Evolutionary conservation across 2,113 vertebrate genomes (phyloP).

Genomic region (Dasypus novemcinctus): DNA sequence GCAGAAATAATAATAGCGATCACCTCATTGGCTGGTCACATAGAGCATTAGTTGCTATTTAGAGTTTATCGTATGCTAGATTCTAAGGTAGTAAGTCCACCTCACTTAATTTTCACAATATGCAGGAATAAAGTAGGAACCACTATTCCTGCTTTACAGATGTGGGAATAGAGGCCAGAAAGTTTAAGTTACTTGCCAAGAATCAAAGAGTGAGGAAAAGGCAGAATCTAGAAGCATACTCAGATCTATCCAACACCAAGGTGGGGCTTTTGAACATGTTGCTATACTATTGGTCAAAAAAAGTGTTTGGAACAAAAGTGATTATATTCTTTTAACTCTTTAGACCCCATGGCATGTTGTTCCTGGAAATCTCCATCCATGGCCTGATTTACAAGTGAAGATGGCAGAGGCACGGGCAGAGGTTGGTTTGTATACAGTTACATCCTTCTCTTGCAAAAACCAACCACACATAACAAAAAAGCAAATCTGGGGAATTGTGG

Average conservation of each 20-base stretch:
- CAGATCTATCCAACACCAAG: not conserved
- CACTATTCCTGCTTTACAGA: not conserved
- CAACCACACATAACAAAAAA: not conserved
- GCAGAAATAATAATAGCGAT: not conserved
- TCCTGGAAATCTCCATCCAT: not conserved
- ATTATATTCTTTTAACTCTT: not conserved
- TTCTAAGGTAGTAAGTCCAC: not conserved
- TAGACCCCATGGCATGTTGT: not conserved
- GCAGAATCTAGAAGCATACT: not conserved
- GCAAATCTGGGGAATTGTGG: not conserved
- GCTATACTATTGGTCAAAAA: not conserved
- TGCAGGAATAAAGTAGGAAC: not conserved
- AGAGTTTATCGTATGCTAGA: not conserved
- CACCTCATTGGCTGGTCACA: not conserved
- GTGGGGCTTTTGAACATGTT: not conserved
- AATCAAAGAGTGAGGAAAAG: not conserved
- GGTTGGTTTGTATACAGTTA: not conserved
- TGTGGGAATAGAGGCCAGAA: not conserved
- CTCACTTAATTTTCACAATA: not conserved
- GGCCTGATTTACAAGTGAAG: not conserved
- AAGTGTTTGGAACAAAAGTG: not conserved
- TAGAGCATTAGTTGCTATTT: not conserved
- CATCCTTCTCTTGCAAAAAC: not conserved
- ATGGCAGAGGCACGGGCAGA: not conserved
- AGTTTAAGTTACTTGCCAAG: not conserved